Percentiles rank a stretch among this genome's conserved stretches.
phyloP scores from a whole-genome alignment of 2,113 vertebrate species.

The Scophthalmus maximus region DNA sequence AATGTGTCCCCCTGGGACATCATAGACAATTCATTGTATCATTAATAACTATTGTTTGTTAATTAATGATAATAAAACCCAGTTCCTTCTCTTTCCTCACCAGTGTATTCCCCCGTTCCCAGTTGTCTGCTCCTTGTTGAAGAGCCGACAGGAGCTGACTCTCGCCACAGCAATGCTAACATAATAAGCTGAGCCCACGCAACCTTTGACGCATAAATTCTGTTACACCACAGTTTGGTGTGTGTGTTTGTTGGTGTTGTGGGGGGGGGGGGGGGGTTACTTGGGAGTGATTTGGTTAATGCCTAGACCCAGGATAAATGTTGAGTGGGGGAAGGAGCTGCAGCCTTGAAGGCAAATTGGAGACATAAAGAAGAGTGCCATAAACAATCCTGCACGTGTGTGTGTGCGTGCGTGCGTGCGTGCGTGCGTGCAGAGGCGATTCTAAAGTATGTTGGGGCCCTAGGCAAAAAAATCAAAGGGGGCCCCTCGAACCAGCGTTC shows the following conservation, averaged over 20 bases:
- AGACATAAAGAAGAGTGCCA: conserved; percentile 2
- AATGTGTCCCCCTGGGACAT: background rate
- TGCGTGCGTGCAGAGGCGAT: background rate
- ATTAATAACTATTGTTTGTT: background rate
- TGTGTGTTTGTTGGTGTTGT: conserved; percentile 21
- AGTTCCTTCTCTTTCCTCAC: background rate
- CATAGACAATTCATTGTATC: background rate
- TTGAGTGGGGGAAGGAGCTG: conserved; percentile 31
- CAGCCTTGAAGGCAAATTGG: conserved; percentile 51
- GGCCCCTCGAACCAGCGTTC: too few relatives aligned
- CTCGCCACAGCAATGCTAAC: conserved; percentile 69
- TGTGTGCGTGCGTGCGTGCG: conserved; percentile 6
- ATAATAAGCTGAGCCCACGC: conserved; percentile 73
- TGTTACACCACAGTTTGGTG: conserved; percentile 73
- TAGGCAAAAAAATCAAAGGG: too few relatives aligned
- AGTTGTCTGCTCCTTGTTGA: conserved; percentile 53
- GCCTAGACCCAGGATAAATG: conserved; percentile 28
- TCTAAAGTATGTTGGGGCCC: too few relatives aligned
- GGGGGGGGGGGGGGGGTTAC: conserved; percentile 58
- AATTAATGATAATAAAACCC: conserved; percentile 1
- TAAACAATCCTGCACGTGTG: conserved; percentile 4
- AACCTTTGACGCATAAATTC: conserved; percentile 82
- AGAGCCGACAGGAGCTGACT: conserved; percentile 67
- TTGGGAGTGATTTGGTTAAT: conserved; percentile 77
- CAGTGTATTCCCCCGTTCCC: conserved; percentile 4